These are phyloP conservation scores for Manis crassicaudata DNA, from an alignment of 2,797 vertebrate genomes.

Conservation along the genomic window DNA sequence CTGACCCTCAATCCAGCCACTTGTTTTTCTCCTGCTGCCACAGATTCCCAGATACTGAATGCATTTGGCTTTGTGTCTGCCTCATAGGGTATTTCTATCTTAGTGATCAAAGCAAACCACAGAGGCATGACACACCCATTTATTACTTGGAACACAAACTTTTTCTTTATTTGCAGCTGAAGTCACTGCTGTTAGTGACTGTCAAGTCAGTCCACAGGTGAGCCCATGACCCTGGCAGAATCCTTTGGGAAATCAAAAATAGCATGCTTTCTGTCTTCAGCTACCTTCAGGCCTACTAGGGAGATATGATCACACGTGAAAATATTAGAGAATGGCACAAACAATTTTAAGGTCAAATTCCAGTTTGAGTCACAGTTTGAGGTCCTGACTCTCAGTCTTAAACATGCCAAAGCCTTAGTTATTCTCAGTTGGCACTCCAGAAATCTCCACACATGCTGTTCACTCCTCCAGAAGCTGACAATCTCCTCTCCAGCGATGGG, in stretches of 20 bases:
- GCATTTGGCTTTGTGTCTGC: background rate
- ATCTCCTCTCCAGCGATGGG: background rate
- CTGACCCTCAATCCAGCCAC: background rate
- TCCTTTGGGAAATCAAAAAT: constrained; percentile 47
- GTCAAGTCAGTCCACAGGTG: background rate
- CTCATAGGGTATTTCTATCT: background rate
- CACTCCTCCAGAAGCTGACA: background rate
- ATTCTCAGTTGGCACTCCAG: background rate
- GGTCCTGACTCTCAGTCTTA: background rate
- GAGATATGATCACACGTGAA: background rate
- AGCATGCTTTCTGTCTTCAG: constrained; percentile 27
- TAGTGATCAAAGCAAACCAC: background rate
- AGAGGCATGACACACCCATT: background rate
- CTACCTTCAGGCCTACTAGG: background rate
- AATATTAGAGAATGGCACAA: background rate
- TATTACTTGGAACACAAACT: background rate
- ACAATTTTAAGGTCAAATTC: background rate
- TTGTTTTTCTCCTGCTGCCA: background rate
- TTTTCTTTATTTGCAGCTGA: constrained; percentile 46
- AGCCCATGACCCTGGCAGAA: constrained; percentile 27
- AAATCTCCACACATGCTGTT: background rate
- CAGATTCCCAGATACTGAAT: background rate
- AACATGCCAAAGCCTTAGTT: background rate
- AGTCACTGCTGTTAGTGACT: constrained; percentile 29
- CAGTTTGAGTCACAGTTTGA: constrained; percentile 2